phyloP scores from a whole-genome alignment of 2,113 vertebrate species.

The Pygoscelis adeliae region DNA sequence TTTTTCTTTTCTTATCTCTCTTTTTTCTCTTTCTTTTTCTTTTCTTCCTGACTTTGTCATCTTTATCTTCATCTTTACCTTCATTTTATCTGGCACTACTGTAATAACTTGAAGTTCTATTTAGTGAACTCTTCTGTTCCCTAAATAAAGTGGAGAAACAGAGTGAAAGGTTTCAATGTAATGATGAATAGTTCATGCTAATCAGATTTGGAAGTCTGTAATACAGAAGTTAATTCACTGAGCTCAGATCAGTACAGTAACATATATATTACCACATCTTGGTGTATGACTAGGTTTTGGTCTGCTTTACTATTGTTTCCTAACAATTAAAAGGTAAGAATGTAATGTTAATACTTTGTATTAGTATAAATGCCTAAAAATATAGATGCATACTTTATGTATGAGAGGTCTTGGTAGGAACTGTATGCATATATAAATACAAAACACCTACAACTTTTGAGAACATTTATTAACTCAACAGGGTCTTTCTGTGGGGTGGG shows the following conservation, averaged over 20 bases:
- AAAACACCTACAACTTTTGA: not conserved
- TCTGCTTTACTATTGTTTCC: not conserved
- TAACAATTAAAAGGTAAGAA: not conserved
- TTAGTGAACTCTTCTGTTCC: not conserved
- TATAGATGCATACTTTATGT: not conserved
- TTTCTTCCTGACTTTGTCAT: not conserved
- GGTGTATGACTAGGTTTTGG: not conserved
- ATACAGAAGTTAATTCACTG: not conserved
- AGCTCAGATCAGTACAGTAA: not conserved
- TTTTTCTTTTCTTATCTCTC: not conserved
- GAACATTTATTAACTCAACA: not conserved
- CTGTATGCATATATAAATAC: not conserved
- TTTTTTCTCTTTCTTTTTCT: not conserved
- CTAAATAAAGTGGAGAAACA: not conserved
- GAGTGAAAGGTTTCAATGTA: not conserved
- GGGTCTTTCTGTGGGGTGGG: not conserved
- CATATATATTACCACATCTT: not conserved
- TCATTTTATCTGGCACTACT: not conserved
- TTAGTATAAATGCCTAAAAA: not conserved
- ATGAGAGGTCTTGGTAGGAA: not conserved
- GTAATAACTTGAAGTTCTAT: not conserved
- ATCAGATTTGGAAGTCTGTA: not conserved
- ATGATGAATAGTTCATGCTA: not conserved
- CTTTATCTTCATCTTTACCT: not conserved
- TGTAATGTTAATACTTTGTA: not conserved